Conservation (phyloP, 2,888 invertebrate species). For the Brachypterus glaber region DNA sequence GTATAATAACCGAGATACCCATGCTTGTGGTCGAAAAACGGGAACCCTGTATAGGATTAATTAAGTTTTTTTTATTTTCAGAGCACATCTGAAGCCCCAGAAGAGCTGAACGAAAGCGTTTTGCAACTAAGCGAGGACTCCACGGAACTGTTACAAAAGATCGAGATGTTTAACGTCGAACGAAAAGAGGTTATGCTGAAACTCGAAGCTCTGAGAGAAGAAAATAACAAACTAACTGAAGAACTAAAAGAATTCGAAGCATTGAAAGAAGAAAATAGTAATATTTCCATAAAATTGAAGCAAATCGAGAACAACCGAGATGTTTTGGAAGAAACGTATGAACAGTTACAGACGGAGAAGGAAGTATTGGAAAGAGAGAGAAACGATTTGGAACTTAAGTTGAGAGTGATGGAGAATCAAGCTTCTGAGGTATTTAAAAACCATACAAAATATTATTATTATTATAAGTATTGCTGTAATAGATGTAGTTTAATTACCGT, state of each 20-base stretch:
- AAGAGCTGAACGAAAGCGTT: conserved; percentile 47
- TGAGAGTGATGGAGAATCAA: too few relatives aligned
- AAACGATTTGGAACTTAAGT: conserved; percentile 31
- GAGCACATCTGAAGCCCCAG: conserved; percentile 30
- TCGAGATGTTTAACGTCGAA: conserved; percentile 60
- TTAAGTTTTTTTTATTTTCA: too few relatives aligned
- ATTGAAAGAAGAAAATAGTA: conserved; percentile 50
- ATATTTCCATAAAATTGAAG: conserved; percentile 43
- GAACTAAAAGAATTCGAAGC: conserved; percentile 48
- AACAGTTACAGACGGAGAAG: conserved; percentile 42
- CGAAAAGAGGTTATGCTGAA: conserved; percentile 60
- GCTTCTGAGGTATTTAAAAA: too few relatives aligned
- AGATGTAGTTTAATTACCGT: too few relatives aligned
- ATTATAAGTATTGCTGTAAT: too few relatives aligned
- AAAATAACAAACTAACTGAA: conserved; percentile 41
- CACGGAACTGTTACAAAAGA: conserved; percentile 55
- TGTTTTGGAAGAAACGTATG: conserved; percentile 38
- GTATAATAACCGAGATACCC: too few relatives aligned
- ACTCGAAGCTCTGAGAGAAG: conserved; percentile 51
- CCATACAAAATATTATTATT: too few relatives aligned
- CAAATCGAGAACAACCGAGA: conserved; percentile 42
- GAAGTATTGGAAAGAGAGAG: conserved; percentile 40
- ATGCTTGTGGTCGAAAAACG: too few relatives aligned
- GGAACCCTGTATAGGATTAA: too few relatives aligned
- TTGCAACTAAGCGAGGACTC: conserved; percentile 54